phyloP scores from a whole-genome alignment of 2,113 vertebrate genomes.

The Hemiprocne comata region DNA sequence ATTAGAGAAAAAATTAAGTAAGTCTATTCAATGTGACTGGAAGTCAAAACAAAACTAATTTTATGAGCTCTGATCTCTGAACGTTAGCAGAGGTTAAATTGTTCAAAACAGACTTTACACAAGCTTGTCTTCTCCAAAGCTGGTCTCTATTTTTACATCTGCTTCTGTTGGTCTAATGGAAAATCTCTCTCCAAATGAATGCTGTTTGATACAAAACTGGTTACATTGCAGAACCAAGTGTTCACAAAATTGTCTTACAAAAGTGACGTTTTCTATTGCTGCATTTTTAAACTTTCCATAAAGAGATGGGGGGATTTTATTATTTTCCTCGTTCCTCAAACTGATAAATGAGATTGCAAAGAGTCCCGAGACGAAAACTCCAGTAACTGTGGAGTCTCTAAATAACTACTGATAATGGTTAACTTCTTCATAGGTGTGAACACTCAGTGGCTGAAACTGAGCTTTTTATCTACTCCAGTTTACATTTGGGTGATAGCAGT shows the following conservation, averaged over 20 bases:
- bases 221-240: neutral
- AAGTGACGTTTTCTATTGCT: neutral
- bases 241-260: neutral
- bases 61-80: slow-evolving; percentile 34
- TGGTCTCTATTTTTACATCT: neutral
- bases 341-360: neutral
- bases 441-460: neutral
- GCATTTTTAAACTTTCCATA: neutral
- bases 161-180: neutral
- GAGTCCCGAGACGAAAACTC: fast-evolving
- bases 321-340: neutral
- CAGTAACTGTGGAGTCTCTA: neutral
- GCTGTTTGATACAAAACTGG: neutral
- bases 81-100: slow-evolving; percentile 15
- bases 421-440: neutral
- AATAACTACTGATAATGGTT: neutral
- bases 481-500: neutral
- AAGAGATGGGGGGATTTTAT: neutral
- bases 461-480: neutral
- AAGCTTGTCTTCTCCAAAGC: neutral
- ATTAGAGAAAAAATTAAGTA: neutral
- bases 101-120: neutral
- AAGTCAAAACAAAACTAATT: slow-evolving; percentile 17
- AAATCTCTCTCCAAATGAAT: neutral
- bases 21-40: neutral